A percentile compares a stretch with the other conserved stretches of the same genome.
Conservation (phyloP, 2,797 vertebrate species). For the Platyrinchus mystaceus region DNA sequence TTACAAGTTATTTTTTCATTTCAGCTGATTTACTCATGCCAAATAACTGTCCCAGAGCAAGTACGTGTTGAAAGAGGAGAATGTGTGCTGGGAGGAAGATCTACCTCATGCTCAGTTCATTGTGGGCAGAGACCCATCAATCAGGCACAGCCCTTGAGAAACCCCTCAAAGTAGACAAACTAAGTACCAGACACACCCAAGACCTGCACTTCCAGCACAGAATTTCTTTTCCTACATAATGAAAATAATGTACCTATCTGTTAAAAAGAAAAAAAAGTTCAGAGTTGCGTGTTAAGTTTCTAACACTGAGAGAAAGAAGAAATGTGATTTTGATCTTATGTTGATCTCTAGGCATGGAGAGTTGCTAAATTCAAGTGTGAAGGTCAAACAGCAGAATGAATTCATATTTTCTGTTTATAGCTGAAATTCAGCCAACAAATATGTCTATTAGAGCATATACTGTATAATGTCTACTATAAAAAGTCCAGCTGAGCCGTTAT, state of each 20-base stretch:
- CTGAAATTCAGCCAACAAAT: constrained; percentile 18
- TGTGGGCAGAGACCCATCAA: neutral
- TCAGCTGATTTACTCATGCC: neutral
- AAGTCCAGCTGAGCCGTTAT: neutral
- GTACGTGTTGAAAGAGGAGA: constrained; percentile 38
- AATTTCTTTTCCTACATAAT: neutral
- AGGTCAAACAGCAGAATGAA: neutral
- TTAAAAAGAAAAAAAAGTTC: neutral
- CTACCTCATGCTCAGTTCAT: constrained; percentile 17
- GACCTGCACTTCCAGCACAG: constrained; percentile 8
- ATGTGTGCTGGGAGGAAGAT: constrained; percentile 12
- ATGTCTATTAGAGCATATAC: neutral
- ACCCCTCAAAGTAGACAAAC: neutral
- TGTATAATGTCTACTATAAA: neutral
- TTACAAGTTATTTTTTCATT: constrained; percentile 18
- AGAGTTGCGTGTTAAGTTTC: neutral
- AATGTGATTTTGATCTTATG: neutral
- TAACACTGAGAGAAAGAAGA: neutral
- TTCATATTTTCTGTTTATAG: neutral
- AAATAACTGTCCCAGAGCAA: constrained; percentile 38
- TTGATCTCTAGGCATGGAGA: neutral
- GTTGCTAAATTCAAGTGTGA: neutral
- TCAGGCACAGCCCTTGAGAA: constrained; percentile 24
- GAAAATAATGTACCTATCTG: neutral
- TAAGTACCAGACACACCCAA: constrained; percentile 36